Percentiles rank a stretch among this genome's conserved stretches.
These are phyloP conservation scores for Neomorphus geoffroyi DNA, from an alignment of 2,797 vertebrate species.

Conservation along the genomic window DNA sequence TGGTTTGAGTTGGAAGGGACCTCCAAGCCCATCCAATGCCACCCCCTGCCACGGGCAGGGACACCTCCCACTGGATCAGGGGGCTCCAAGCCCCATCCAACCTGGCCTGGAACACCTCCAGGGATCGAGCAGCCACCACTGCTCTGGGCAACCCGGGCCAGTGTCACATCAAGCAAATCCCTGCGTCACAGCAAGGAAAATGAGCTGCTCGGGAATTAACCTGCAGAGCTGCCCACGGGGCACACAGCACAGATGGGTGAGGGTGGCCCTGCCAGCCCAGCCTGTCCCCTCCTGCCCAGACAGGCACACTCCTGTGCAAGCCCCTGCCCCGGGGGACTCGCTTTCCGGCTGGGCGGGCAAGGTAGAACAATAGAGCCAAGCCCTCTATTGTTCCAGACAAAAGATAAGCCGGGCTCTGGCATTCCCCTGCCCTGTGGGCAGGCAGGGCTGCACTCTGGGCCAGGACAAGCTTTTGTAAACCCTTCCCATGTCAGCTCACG, in stretches of 20 bases:
- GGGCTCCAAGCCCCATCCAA: too few relatives aligned
- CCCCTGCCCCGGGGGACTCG: background rate
- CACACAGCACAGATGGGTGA: accelerated
- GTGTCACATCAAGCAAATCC: too few relatives aligned
- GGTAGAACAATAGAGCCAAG: conserved; percentile 63
- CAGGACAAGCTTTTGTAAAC: background rate
- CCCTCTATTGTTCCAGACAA: conserved; percentile 56
- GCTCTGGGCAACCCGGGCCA: too few relatives aligned
- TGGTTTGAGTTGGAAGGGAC: too few relatives aligned
- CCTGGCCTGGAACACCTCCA: too few relatives aligned
- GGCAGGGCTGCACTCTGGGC: background rate
- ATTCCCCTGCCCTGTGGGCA: conserved; percentile 4
- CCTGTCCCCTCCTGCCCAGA: background rate
- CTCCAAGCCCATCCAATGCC: too few relatives aligned
- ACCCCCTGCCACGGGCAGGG: too few relatives aligned
- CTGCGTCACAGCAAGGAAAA: background rate
- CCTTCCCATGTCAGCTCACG: background rate
- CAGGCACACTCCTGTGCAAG: background rate
- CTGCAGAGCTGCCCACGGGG: background rate
- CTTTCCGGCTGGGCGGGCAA: conserved; percentile 26
- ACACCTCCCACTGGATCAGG: too few relatives aligned
- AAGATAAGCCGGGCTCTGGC: conserved; percentile 38
- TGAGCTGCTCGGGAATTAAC: background rate
- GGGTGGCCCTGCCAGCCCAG: background rate
- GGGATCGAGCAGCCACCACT: too few relatives aligned